Base-by-base conservation (phyloP, 2,113 vertebrate genomes). In the Andinoacara biseriatus region DNA sequence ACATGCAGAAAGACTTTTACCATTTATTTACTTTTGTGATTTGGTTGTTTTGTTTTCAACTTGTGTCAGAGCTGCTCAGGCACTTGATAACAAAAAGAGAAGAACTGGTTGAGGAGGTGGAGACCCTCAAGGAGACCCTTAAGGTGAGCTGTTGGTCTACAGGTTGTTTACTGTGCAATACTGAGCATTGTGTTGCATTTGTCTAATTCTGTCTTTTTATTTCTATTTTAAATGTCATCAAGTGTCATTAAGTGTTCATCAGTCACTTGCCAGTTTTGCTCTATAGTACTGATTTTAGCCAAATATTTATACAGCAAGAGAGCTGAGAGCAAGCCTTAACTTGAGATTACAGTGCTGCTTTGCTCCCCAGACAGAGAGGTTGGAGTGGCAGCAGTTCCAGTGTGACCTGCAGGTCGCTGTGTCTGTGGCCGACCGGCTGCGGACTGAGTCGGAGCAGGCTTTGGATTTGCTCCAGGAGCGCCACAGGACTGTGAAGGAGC, bases 321-420 rank as follows among this genome's bases (percentile, higher is more conserved):
- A 7, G 38, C 1, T 4, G 5, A 61, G n/a, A 54, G 35, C 7
- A n/a, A 17, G 4, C 29, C 7, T 24, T 69, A 40, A 20, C 3
- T 22, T 58, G 9, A 35, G 2, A 58, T 58, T 3, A 22, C 9
- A 26, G 2, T 20, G 14, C 56, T 18, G 52, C 6, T 61, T 84
- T 74, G 75, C 40, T 10, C 62, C 29, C 1, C 87, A 96, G 95
- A 89, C 83, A 1, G 95, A 96, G 83, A 80, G 91, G 80, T 75
- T 74, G 57, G 96, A 96, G 85, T 96, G 95, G 95, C 89, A 78
- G 24, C 94, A 96, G 91, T 96, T 96, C 90, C 95, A 96, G 91
- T 81, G 93, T 40, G 96, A 96, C 92, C 93, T 96, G 80, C 95
- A 95, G 90, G 94, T 94, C 0, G 95, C 96, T 0, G 95, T 96